These are phyloP conservation scores for Amiota communis DNA, from an alignment of 2,888 invertebrate species.

Conservation along the genomic window DNA sequence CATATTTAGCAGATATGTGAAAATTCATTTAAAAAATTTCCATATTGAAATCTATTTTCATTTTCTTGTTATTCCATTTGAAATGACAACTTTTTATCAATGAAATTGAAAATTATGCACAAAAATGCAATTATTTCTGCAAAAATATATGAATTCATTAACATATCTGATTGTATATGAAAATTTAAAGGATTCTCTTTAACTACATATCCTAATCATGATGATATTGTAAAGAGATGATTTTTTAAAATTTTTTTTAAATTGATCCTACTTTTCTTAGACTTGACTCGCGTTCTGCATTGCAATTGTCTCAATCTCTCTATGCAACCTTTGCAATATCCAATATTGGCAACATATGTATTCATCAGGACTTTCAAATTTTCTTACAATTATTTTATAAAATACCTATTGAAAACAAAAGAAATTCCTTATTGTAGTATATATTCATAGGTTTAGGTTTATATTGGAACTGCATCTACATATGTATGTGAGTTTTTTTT, in stretches of 20 bases:
- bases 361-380: no score
- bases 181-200: not conserved
- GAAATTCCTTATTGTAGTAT: no score
- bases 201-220: not conserved
- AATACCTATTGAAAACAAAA: no score
- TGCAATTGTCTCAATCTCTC: no score
- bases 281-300: not conserved
- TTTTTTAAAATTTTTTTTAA: not conserved
- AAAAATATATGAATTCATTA: not conserved
- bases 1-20: no score
- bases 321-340: no score
- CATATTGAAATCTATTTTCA: not conserved
- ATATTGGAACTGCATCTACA: no score
- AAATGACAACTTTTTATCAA: conserved; percentile 5
- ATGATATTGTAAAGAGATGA: not conserved
- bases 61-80: not conserved
- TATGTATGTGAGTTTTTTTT: no score
- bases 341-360: no score
- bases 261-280: not conserved
- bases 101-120: not conserved
- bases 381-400: no score
- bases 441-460: no score
- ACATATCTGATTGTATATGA: not conserved
- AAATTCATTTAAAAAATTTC: not conserved
- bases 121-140: conserved; percentile 1